Evolutionary conservation across 2,113 vertebrate species (phyloP), one percentile per base, ranked within the genome.

Genomic region (Lagopus leucura): DNA sequence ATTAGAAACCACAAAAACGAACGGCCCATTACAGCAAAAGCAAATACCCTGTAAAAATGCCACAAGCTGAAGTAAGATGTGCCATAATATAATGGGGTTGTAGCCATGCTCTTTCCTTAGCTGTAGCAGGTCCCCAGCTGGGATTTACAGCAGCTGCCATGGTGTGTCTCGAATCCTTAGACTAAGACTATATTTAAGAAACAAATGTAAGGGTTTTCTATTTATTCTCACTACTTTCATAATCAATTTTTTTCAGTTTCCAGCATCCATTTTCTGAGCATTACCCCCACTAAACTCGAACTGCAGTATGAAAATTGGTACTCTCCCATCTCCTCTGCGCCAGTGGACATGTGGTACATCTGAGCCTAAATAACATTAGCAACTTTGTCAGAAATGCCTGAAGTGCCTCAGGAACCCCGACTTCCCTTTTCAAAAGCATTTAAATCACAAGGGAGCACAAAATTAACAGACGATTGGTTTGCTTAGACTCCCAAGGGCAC

Each of bases 401-500:
- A 76, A 90, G 82, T 75, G 70, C 43, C 4, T 1, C 61, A 88
- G 27, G 58, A 94, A 61, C 25, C 28, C 14, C 13, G 86, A 61
- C 54, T 90, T 82, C 58, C 36, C 27, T 54, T 92, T 91, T 69
- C 76, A 86, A 88, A 95, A 78, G 52, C 36, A 69, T 52, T 85
- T 72, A 72, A 84, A 36, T 72, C 57, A 21, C 78, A 86, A 54
- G 36, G 76, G 40, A 88, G 25, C 12, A 78, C 12, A 42, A 72
- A 40, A 75, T 92, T 89, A 86, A 93, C 57, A 86, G n/a, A 86
- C 52, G 50, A 90, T 66, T 54, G 69, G 61, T 91, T 94, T 32
- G 50, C 27, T 75, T 74, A n/a, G 47, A 73, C 19, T 83, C 55
- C 72, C 3, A 15, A 88, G 69, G 40, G 65, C 69, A 92, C 69